Percentiles rank a stretch among this genome's conserved stretches.
phyloP scores from a whole-genome alignment of 2,888 invertebrate genomes.

The Beris morrisii region DNA sequence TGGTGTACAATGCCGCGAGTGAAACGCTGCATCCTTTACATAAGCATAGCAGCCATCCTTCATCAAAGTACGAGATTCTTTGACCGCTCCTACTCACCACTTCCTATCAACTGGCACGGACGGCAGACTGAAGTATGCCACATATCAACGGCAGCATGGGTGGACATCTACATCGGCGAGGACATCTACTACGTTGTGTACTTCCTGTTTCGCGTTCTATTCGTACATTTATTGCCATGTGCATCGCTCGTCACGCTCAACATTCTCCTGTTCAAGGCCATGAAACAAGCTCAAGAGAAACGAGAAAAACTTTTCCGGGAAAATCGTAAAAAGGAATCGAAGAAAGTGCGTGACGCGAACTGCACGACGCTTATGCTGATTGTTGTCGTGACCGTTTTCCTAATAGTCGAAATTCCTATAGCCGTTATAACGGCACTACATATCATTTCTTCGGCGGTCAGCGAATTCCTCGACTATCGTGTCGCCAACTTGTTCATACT shows the following conservation, averaged over 20 bases:
- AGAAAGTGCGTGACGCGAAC: slow-evolving; percentile 71
- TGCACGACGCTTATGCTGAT: slow-evolving; percentile 87
- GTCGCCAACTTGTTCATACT: slow-evolving; percentile 76
- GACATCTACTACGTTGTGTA: slow-evolving; percentile 81
- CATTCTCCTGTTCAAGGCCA: slow-evolving; percentile 80
- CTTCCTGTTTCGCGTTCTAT: slow-evolving; percentile 83
- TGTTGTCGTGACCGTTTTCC: slow-evolving; percentile 81
- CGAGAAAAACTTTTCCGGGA: slow-evolving; percentile 76
- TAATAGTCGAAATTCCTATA: slow-evolving; percentile 80
- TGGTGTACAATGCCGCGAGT: slow-evolving; percentile 74
- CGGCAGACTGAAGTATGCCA: slow-evolving; percentile 70
- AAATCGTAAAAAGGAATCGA: slow-evolving; percentile 78
- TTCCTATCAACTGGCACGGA: slow-evolving; percentile 68
- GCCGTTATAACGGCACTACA: slow-evolving; percentile 82
- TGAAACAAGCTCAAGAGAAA: slow-evolving; percentile 80
- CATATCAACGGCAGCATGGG: slow-evolving; percentile 70
- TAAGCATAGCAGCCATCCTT: slow-evolving; percentile 75
- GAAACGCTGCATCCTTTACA: slow-evolving; percentile 75
- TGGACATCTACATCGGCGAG: slow-evolving; percentile 64
- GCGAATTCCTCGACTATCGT: slow-evolving; percentile 73
- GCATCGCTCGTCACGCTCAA: slow-evolving; percentile 86
- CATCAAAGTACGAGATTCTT: slow-evolving; percentile 84
- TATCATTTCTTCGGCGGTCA: slow-evolving; percentile 74
- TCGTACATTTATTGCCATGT: slow-evolving; percentile 91
- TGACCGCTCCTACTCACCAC: slow-evolving; percentile 66